Evolutionary conservation across 2,113 vertebrate genomes (phyloP).

Genomic region (Pimephales promelas): DNA sequence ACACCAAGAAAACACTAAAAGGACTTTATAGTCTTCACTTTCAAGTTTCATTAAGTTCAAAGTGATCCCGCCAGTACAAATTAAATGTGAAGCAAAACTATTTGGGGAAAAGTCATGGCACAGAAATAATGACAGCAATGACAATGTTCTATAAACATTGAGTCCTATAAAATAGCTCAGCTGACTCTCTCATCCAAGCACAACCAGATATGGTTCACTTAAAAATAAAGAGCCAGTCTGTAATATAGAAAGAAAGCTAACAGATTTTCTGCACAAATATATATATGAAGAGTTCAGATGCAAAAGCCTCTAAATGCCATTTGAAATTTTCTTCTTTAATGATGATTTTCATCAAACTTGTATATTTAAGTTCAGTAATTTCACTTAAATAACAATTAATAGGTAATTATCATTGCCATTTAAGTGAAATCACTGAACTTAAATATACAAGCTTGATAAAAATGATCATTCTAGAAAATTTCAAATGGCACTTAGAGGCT

Average conservation of each 20-base stretch:
- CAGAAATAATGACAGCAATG: constrained; percentile 34
- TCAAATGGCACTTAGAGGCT: too few relatives aligned
- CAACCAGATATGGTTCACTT: constrained; percentile 14
- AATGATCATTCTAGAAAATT: too few relatives aligned
- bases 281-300: too few relatives aligned
- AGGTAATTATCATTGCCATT: too few relatives aligned
- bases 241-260: constrained; percentile 35
- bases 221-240: constrained; percentile 10
- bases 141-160: constrained; percentile 47
- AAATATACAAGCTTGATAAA: too few relatives aligned
- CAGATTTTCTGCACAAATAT: neutral
- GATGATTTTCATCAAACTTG: too few relatives aligned
- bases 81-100: constrained; percentile 39
- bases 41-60: constrained; percentile 36
- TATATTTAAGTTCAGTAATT: too few relatives aligned
- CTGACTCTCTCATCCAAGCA: constrained; percentile 16
- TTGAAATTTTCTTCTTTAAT: too few relatives aligned
- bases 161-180: constrained; percentile 19
- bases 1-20: neutral
- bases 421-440: too few relatives aligned
- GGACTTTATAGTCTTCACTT: too few relatives aligned
- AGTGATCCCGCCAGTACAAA: constrained; percentile 39
- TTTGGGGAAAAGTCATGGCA: constrained; percentile 41
- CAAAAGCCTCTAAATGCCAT: too few relatives aligned
- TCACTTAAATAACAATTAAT: too few relatives aligned